Percentiles rank a stretch among this genome's conserved stretches.
phyloP scores from a whole-genome alignment of 2,113 vertebrate species.

The Crocuta crocuta region DNA sequence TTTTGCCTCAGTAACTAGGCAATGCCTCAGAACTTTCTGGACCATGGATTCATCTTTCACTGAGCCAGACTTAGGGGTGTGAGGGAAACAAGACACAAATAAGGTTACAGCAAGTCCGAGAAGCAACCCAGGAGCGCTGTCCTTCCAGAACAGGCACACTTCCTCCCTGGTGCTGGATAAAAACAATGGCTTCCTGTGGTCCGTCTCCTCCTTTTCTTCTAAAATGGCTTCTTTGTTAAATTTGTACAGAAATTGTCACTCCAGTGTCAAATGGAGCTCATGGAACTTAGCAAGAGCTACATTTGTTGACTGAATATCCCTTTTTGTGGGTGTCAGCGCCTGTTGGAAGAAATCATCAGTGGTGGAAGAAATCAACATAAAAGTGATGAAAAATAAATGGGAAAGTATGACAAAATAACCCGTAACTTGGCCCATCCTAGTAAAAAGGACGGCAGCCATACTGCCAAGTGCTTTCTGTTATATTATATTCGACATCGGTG shows the following conservation, averaged over 20 bases:
- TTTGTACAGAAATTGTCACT: not conserved
- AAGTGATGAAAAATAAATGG: not conserved
- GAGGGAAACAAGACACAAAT: not conserved
- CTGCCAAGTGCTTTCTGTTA: not conserved
- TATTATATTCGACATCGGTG: too few species aligned
- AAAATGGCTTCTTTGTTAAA: too few species aligned
- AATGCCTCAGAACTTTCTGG: too few species aligned
- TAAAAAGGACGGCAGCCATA: too few species aligned
- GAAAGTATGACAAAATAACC: not conserved
- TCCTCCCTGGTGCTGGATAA: rapidly evolving
- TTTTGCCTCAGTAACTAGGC: too few species aligned
- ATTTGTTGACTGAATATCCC: not conserved
- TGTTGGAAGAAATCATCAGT: too few species aligned
- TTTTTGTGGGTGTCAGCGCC: rapidly evolving
- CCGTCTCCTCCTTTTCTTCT: not conserved
- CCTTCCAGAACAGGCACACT: not conserved
- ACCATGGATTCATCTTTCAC: not conserved
- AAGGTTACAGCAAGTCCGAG: rapidly evolving
- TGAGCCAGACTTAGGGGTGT: not conserved
- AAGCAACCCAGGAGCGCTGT: too few species aligned
- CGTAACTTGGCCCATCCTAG: not conserved
- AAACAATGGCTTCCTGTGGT: rapidly evolving
- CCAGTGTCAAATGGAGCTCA: rapidly evolving
- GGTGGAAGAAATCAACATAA: not conserved
- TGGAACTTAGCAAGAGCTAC: not conserved